Conservation (phyloP, 1,140 invertebrate species). For the Neuroterus valhalla region DNA sequence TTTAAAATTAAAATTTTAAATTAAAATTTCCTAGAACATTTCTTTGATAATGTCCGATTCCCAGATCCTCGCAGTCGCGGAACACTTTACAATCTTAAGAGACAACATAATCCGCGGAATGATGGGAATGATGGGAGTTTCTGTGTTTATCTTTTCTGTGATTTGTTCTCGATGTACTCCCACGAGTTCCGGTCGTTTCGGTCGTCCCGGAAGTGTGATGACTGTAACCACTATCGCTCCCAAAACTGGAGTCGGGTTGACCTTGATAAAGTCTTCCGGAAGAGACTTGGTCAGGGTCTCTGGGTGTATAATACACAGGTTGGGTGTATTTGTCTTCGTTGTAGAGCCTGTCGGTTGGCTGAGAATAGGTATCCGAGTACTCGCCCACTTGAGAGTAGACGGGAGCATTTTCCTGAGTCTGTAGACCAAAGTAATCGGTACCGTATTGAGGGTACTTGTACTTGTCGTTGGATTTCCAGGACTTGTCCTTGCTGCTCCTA, state of each 20-base stretch:
- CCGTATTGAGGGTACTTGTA: slow-evolving; percentile 60
- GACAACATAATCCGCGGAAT: slow-evolving; percentile 68
- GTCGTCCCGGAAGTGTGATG: slow-evolving; percentile 78
- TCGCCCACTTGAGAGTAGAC: slow-evolving; percentile 52
- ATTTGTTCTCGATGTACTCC: slow-evolving; percentile 61
- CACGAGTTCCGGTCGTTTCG: slow-evolving; percentile 64
- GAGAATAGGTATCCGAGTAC: slow-evolving; percentile 61
- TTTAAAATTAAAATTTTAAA: no score
- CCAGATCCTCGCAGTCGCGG: neutral
- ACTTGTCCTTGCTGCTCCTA: slow-evolving; percentile 55
- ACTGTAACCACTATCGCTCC: slow-evolving; percentile 82
- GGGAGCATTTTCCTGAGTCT: slow-evolving; percentile 53
- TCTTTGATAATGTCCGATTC: no score
- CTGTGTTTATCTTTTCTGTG: slow-evolving; percentile 69
- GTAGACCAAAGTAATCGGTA: slow-evolving; percentile 62
- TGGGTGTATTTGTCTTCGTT: slow-evolving; percentile 63
- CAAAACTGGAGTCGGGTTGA: slow-evolving; percentile 78
- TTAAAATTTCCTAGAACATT: no score
- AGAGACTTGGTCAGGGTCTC: slow-evolving; percentile 54
- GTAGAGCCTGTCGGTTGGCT: slow-evolving; percentile 63
- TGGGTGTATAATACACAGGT: slow-evolving; percentile 61
- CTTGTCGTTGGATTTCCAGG: slow-evolving; percentile 46
- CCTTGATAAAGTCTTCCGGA: slow-evolving; percentile 65
- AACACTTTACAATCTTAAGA: slow-evolving; percentile 53
- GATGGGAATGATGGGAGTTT: slow-evolving; percentile 67